Evolutionary conservation across 2,113 vertebrate species (phyloP).

Genomic region (Ciconia stormi): DNA sequence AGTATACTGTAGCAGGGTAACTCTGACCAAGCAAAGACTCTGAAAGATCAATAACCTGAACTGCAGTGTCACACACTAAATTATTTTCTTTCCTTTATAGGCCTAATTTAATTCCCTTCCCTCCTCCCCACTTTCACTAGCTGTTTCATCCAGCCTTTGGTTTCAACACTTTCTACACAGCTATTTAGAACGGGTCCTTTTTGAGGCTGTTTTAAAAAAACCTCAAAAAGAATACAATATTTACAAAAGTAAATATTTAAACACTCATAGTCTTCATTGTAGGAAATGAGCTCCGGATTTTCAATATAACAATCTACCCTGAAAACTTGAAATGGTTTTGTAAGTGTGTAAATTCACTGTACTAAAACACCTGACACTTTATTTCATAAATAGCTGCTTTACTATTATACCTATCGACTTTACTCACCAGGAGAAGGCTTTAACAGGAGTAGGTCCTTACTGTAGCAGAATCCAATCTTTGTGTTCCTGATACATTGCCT

Average conservation of each 20-base stretch:
- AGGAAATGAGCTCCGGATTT: neutral
- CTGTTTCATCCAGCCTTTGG: neutral
- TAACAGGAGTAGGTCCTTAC: conserved; percentile 99
- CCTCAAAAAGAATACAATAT: neutral
- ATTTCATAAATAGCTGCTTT: neutral
- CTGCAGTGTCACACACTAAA: neutral
- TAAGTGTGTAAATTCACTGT: neutral
- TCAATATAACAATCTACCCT: neutral
- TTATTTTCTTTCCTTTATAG: neutral
- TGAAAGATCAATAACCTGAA: neutral
- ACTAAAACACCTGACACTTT: neutral
- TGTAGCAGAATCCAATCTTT: conserved; percentile 94
- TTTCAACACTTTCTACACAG: neutral
- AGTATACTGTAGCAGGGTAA: neutral
- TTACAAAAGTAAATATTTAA: neutral
- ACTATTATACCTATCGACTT: conserved; percentile 9
- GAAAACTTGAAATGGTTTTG: neutral
- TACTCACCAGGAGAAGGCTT: conserved; percentile 82
- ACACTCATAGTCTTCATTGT: neutral
- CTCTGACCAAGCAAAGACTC: neutral
- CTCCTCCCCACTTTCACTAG: neutral
- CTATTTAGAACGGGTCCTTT: neutral
- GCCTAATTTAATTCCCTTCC: neutral
- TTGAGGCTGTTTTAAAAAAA: neutral
- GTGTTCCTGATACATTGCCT: conserved; percentile 89